Percentiles rank a stretch among this genome's conserved stretches.
phyloP scores from a whole-genome alignment of 2,888 invertebrate species.

The Deladenus siricidicola region DNA sequence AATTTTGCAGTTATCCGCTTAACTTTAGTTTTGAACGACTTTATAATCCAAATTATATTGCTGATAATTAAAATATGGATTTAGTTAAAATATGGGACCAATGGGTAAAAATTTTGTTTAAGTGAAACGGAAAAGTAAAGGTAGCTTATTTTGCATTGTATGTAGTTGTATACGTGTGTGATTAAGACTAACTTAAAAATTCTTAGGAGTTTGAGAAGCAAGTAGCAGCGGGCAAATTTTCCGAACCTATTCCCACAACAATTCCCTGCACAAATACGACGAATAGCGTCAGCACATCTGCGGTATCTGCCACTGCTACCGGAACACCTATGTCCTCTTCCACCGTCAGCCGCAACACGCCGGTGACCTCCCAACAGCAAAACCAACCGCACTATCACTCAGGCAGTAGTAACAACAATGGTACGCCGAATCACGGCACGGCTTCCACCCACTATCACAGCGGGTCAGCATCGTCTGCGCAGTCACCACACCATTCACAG shows the following conservation, averaged over 20 bases:
- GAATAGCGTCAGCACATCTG: constrained; percentile 3
- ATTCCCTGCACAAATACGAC: constrained; percentile 5
- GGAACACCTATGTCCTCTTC: constrained; percentile 6
- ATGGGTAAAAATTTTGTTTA: no score
- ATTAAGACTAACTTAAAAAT: neutral
- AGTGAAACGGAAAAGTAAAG: no score
- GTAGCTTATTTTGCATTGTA: no score
- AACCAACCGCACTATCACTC: neutral
- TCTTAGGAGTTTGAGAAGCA: constrained; percentile 46
- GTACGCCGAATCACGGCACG: constrained; percentile 1
- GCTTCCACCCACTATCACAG: neutral
- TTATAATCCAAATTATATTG: no score
- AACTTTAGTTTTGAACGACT: no score
- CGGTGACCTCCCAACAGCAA: neutral
- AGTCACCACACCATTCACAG: neutral
- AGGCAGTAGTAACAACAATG: constrained; percentile 2
- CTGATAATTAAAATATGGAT: no score
- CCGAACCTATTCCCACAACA: constrained; percentile 26
- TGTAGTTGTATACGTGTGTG: no score
- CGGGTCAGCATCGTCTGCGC: neutral
- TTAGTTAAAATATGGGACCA: no score
- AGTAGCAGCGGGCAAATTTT: constrained; percentile 44
- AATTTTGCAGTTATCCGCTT: no score
- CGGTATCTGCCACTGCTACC: neutral
- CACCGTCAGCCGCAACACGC: neutral